Evolutionary conservation across 2,113 vertebrate genomes (phyloP).

Genomic region (Tautogolabrus adspersus): DNA sequence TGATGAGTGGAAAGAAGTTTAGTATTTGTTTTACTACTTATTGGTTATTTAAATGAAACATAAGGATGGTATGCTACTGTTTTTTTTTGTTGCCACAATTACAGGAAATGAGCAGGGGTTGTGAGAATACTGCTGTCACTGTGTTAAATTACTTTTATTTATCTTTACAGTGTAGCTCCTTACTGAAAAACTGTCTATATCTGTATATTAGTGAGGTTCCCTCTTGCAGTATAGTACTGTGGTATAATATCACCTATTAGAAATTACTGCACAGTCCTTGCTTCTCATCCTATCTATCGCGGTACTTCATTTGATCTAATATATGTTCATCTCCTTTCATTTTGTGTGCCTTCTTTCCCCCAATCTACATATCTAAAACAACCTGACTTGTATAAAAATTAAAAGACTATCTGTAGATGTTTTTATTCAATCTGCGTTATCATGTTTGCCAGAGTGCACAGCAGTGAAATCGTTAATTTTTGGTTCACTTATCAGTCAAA

Average conservation of each 20-base stretch:
- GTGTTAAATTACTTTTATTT: slow-evolving; percentile 53
- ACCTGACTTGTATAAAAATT: not conserved
- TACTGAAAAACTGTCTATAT: slow-evolving; percentile 4
- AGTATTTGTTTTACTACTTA: slow-evolving; percentile 3
- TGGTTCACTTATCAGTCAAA: no score
- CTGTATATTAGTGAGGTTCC: not conserved
- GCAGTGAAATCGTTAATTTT: slow-evolving; percentile 10
- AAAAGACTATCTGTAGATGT: slow-evolving; percentile 4
- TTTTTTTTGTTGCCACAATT: slow-evolving; percentile 28
- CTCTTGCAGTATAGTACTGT: slow-evolving; percentile 12
- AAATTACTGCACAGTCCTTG: slow-evolving; percentile 5
- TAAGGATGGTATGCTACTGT: slow-evolving; percentile 26
- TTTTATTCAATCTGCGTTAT: slow-evolving; percentile 12
- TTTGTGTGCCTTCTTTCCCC: slow-evolving; percentile 58
- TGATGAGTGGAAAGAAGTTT: slow-evolving; percentile 40
- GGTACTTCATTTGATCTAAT: slow-evolving; percentile 8
- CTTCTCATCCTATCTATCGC: slow-evolving; percentile 1
- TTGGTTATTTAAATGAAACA: not conserved
- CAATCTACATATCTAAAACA: slow-evolving; percentile 2
- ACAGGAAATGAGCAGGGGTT: not conserved
- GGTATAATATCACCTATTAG: not conserved
- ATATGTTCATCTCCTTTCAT: slow-evolving; percentile 18
- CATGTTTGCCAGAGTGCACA: slow-evolving; percentile 9
- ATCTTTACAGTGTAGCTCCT: slow-evolving; percentile 24
- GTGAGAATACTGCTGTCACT: slow-evolving; percentile 41